Evolutionary conservation across 2,113 vertebrate genomes (phyloP).

Genomic region (Glaucidium brasilianum): DNA sequence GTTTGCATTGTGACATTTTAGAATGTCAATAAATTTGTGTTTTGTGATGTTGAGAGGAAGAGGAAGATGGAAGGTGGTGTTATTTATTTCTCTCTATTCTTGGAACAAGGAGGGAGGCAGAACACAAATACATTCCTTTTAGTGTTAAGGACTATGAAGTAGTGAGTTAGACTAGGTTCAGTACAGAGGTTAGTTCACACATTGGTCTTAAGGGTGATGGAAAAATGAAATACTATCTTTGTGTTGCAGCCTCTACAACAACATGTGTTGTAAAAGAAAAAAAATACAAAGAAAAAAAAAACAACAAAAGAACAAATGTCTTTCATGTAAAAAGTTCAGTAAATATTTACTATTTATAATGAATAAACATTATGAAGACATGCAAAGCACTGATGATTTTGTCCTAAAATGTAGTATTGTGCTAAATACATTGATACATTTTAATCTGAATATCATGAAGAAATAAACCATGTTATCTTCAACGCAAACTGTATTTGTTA

Average conservation of each 20-base stretch:
- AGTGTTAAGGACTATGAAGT: conserved; percentile 71
- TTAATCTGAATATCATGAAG: conserved; percentile 57
- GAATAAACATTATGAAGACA: conserved; percentile 87
- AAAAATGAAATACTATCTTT: conserved; percentile 71
- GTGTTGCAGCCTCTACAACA: conserved; percentile 78
- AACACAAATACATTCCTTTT: conserved; percentile 82
- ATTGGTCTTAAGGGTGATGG: conserved; percentile 76
- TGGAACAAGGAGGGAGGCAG: conserved; percentile 74
- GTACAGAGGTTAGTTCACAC: conserved; percentile 72
- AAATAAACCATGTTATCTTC: conserved; percentile 64
- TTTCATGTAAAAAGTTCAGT: conserved; percentile 91
- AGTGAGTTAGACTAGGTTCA: conserved; percentile 70
- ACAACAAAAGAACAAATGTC: conserved; percentile 60
- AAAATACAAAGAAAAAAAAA: conserved; percentile 11
- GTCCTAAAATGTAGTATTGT: conserved; percentile 62
- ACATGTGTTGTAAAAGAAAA: conserved; percentile 80
- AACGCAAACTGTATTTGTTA: neutral
- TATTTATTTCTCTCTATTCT: conserved; percentile 86
- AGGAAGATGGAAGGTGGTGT: conserved; percentile 73
- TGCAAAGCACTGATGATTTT: conserved; percentile 64
- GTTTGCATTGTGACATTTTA: conserved; percentile 76
- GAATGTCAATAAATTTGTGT: conserved; percentile 82
- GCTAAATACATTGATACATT: conserved; percentile 45
- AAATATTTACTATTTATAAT: conserved; percentile 98
- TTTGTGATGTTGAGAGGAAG: conserved; percentile 70